Evolutionary conservation across 1,140 invertebrate species (phyloP), one percentile per base, ranked within the genome.

Genomic region (Papilio polytes): DNA sequence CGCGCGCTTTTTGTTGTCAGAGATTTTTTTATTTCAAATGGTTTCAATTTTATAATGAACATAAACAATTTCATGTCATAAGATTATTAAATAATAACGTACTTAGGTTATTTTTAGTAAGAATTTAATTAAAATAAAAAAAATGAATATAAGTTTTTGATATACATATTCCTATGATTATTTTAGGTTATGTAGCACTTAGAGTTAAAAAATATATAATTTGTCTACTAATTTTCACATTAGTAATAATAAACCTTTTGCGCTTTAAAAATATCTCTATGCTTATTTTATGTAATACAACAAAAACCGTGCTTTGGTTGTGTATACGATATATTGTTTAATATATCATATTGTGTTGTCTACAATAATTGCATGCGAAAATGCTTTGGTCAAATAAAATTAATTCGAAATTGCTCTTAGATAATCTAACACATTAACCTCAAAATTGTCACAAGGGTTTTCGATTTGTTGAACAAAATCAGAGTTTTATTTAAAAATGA

Each of bases 1-100:
- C 72, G 72, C 41, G 36, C 72, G 72, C 72, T 74, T 74, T 74
- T 74, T 74, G 72, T 46, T 74, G 72, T 44, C 41, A 59, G 8
- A 59, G 56, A 20, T 59, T n/a, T 20, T 56, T 20, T 59, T 59
- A 15, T 48, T 48, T 13, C 46, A 48, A 48, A 48, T 48, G 36
- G 36, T 36, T 36, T 36, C 36, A 6, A 36, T 36, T 36, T 6
- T 3, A 36, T 36, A 3, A 36, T 36, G 36, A 0, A 36, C 2
- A 36, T 26, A 2, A 26, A 26, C 2, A 26, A 26, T 26, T 26
- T 26, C 26, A 26, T 26, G 26, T 26, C 26, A 26, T 2, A 26
- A 26, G 26, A 26, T 26, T 26, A 26, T 26, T 26, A 26, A 26
- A 26, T 1, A 26, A 1, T 26, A 26, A 26, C 36, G 36, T 36